These are phyloP conservation scores for Isichthys henryi DNA, from an alignment of 2,113 vertebrate genomes.

Conservation along the genomic window DNA sequence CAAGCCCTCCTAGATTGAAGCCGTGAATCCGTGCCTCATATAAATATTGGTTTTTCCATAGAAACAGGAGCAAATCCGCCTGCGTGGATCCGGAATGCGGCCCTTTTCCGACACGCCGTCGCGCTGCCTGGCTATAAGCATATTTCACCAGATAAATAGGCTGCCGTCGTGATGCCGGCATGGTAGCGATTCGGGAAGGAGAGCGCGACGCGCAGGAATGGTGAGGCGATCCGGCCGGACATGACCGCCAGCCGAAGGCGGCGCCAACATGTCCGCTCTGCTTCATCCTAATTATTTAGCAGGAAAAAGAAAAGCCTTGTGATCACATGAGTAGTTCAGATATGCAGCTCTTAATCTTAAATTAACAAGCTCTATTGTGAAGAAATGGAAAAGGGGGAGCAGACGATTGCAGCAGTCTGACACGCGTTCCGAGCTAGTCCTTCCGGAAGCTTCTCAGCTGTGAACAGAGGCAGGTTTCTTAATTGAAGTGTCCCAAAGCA, in stretches of 20 bases:
- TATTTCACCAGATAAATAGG: neutral
- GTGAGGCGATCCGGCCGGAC: neutral
- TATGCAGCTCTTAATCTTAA: neutral
- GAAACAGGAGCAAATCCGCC: neutral
- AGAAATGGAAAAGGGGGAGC: neutral
- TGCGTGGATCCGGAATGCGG: neutral
- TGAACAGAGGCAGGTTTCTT: neutral
- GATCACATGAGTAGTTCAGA: slow-evolving; percentile 1
- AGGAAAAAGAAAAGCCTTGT: neutral
- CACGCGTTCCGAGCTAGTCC: neutral
- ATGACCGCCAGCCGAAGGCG: neutral
- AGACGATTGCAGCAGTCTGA: neutral
- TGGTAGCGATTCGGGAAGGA: neutral
- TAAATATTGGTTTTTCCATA: slow-evolving; percentile 13
- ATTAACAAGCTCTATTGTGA: neutral
- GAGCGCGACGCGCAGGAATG: neutral
- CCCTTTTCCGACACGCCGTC: neutral
- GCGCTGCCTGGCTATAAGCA: neutral
- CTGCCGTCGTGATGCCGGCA: too few species aligned
- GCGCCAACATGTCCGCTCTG: neutral
- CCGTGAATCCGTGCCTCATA: neutral
- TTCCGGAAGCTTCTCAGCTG: neutral
- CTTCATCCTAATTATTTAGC: slow-evolving; percentile 4
- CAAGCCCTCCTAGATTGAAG: slow-evolving; percentile 14
- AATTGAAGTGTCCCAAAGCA: neutral